Base-by-base conservation (phyloP, 2,113 vertebrate species). In the Chaetodon auriga region DNA sequence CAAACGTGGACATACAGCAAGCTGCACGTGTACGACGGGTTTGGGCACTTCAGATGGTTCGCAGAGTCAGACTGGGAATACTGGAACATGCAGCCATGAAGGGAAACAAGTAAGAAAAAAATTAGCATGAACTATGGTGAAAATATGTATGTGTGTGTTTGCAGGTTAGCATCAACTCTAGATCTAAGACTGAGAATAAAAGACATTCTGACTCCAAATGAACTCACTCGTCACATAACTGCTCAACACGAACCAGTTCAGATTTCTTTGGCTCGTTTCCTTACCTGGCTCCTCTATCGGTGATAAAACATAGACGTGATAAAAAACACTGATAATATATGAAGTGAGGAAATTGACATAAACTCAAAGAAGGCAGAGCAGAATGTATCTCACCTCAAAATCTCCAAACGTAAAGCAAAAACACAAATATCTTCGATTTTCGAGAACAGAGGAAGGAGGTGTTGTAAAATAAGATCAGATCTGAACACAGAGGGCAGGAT, bases 251-350 rank as follows among this genome's bases (percentile, higher is more conserved):
- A 30, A 30, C 30, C 46, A 2, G 58, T 64, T 69, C 11, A 49
- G 1, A 68, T 62, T 63, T 0, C 7, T 69, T 38, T 38, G 19
- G 60, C 64, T 66, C 55, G 2, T 72, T 62, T 54, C n/a, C 30
- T 36, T 16, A 3, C 38, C 19, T 61, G 18, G 43, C 41, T 43
- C 25, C 43, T 15, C 41, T 46, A 46, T 64, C 45, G 13, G 35
- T n/a, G 68, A 69, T 73, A 5, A 53, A 80, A 64, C 36, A 41
- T 9, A 18, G 6, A 41, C 14, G 43, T 25, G 74, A 70, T 75
- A 62, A 84, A 58, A 84, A 82, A 68, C 58, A 79, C 54, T 8
- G 68, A 71, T 86, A 80, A 85, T 45, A 55, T 53, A 66, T 68
- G 64, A 62, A 46, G 77, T 1, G 61, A 72, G 46, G 46, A 68